phyloP scores from a whole-genome alignment of 92 coral and sea anemone genomes.

The Desmophyllum pertusum region DNA sequence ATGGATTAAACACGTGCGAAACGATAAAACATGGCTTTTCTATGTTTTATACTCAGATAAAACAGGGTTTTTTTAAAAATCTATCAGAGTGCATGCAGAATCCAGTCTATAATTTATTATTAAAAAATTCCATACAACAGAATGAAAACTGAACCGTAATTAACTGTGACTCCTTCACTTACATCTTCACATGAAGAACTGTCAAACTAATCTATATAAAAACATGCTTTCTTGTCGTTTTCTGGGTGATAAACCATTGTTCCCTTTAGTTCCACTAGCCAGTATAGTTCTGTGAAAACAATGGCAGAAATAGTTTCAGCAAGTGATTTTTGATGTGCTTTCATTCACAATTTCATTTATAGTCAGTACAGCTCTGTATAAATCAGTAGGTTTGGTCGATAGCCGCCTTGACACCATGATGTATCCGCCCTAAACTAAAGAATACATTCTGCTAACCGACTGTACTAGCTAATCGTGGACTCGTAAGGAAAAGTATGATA shows the following conservation, averaged over 20 bases:
- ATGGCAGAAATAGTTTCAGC: constrained; percentile 11
- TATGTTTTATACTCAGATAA: too few relatives aligned
- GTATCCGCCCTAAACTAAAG: neutral
- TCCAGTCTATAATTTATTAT: too few relatives aligned
- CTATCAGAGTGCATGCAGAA: too few relatives aligned
- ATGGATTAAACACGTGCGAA: too few relatives aligned
- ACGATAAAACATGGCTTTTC: too few relatives aligned
- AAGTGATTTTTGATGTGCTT: neutral
- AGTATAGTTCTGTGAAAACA: constrained; percentile 11
- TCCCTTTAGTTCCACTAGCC: constrained; percentile 5
- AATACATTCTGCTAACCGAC: neutral
- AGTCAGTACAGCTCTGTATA: neutral
- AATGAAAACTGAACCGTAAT: neutral
- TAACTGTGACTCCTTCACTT: neutral
- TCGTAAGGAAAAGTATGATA: neutral
- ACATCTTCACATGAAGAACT: neutral
- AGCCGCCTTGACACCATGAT: too few relatives aligned
- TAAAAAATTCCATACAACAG: neutral
- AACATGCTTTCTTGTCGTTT: constrained; percentile 1
- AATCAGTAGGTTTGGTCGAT: too few relatives aligned
- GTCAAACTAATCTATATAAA: neutral
- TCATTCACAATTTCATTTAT: neutral
- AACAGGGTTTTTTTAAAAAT: too few relatives aligned
- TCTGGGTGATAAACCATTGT: neutral
- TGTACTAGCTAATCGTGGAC: neutral